Percentiles rank a stretch among this genome's conserved stretches.
Conservation (phyloP, 2,113 vertebrate species). For the Xiphophorus hellerii region DNA sequence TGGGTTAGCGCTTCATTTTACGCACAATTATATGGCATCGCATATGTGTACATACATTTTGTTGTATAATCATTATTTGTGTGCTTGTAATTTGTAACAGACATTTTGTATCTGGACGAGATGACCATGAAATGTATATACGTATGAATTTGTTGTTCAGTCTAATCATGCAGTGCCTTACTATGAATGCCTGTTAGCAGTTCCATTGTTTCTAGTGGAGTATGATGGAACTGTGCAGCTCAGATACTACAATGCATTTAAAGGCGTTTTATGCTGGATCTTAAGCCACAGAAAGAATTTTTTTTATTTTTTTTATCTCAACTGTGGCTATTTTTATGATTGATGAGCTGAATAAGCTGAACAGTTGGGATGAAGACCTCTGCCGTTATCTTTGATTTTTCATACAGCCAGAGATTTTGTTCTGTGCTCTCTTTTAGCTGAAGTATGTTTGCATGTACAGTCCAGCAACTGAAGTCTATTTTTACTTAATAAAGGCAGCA, state of each 20-base stretch:
- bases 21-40: constrained; percentile 67
- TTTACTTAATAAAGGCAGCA: constrained; percentile 78
- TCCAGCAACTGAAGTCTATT: constrained; percentile 75
- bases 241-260: constrained; percentile 33
- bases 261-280: constrained; percentile 41
- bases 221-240: constrained; percentile 50
- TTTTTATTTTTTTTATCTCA: constrained; percentile 33
- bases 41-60: constrained; percentile 54
- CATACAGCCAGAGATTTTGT: constrained; percentile 48
- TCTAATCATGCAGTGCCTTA: constrained; percentile 51
- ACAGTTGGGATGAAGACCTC: constrained; percentile 44
- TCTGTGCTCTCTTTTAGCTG: constrained; percentile 47
- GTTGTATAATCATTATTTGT: constrained; percentile 49
- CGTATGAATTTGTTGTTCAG: constrained; percentile 27
- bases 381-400: constrained; percentile 39
- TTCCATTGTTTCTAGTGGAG: constrained; percentile 34
- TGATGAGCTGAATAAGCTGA: constrained; percentile 62
- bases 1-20: constrained; percentile 41
- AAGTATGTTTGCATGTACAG: constrained; percentile 69
- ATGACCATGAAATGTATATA: constrained; percentile 23
- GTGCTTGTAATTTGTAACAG: constrained; percentile 48
- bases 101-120: constrained; percentile 22
- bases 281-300: constrained; percentile 29
- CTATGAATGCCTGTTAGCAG: constrained; percentile 38
- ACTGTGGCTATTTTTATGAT: constrained; percentile 36